A percentile compares a stretch with the other conserved stretches of the same genome.
phyloP scores from a whole-genome alignment of 2,113 vertebrate species.

The Rallus limicola region DNA sequence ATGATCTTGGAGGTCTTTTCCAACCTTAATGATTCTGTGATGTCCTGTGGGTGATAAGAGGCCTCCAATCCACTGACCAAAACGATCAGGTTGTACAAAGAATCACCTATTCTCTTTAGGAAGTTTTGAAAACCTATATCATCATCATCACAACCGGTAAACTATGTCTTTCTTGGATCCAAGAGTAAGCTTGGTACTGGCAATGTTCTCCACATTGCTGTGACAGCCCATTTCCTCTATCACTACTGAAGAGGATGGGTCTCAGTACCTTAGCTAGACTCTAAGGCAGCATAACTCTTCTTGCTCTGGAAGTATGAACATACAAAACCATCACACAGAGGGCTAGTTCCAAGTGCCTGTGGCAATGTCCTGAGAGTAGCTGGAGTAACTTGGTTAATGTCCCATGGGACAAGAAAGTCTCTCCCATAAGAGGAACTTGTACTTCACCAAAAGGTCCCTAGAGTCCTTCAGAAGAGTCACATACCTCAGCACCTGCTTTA shows the following conservation, averaged over 20 bases:
- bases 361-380: not conserved
- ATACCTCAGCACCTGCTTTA: not conserved
- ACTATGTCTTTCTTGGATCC: not conserved
- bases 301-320: not conserved
- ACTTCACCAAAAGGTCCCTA: not conserved
- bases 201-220: not conserved
- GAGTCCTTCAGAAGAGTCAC: not conserved
- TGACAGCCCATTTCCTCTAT: not conserved
- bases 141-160: not conserved
- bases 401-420: fast-evolving
- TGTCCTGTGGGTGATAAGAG: not conserved
- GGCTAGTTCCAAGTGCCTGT: not conserved
- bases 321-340: not conserved
- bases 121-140: not conserved
- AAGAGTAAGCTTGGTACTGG: not conserved
- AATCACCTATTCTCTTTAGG: not conserved
- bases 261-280: not conserved
- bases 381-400: not conserved
- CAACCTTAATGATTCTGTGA: too few relatives aligned
- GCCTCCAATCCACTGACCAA: not conserved
- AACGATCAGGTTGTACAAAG: not conserved
- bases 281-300: not conserved
- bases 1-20: too few relatives aligned
- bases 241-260: too few relatives aligned
- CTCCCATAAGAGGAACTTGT: not conserved